Percentiles rank a stretch among this genome's conserved stretches.
Evolutionary conservation across 1,140 invertebrate genomes (phyloP).

Genomic region (Drosophila takahashii): DNA sequence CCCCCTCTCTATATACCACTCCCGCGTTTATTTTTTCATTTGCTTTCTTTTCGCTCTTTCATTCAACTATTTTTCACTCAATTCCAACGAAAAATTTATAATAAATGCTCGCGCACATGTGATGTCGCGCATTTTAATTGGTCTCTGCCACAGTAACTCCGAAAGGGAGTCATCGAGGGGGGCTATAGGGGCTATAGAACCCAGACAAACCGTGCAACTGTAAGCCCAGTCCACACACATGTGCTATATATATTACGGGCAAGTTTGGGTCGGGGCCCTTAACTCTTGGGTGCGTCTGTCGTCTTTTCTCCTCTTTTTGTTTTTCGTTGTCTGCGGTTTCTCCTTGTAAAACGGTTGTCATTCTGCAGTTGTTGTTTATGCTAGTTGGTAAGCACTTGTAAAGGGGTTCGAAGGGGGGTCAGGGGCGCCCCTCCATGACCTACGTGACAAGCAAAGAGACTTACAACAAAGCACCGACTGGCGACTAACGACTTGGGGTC

Average conservation of each 20-base stretch:
- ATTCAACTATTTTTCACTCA: conserved; percentile 79
- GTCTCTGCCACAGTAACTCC: conserved; percentile 44
- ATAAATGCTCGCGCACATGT: conserved; percentile 79
- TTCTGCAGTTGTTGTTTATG: conserved; percentile 49
- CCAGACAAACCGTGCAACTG: conserved; percentile 23
- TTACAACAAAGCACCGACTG: conserved; percentile 43
- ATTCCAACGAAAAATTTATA: conserved; percentile 80
- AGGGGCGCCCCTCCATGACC: conserved; percentile 49
- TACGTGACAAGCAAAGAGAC: conserved; percentile 68
- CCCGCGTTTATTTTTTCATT: conserved; percentile 12
- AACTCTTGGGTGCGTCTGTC: conserved; percentile 47
- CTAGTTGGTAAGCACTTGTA: conserved; percentile 62
- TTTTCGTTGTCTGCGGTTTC: conserved; percentile 52
- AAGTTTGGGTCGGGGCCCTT: conserved; percentile 12
- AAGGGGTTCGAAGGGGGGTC: neutral
- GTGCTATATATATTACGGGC: neutral
- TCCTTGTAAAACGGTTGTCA: conserved; percentile 70
- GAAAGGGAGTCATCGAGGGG: conserved; percentile 4
- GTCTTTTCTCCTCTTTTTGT: conserved; percentile 19
- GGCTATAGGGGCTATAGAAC: neutral
- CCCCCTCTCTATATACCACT: neutral
- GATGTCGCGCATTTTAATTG: conserved; percentile 81
- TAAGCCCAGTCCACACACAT: conserved; percentile 7
- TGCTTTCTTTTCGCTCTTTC: conserved; percentile 31
- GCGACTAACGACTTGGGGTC: conserved; percentile 54